Percentiles rank a stretch among this genome's conserved stretches.
Evolutionary conservation across 2,888 invertebrate genomes (phyloP).

Genomic region (Aquatica leii): DNA sequence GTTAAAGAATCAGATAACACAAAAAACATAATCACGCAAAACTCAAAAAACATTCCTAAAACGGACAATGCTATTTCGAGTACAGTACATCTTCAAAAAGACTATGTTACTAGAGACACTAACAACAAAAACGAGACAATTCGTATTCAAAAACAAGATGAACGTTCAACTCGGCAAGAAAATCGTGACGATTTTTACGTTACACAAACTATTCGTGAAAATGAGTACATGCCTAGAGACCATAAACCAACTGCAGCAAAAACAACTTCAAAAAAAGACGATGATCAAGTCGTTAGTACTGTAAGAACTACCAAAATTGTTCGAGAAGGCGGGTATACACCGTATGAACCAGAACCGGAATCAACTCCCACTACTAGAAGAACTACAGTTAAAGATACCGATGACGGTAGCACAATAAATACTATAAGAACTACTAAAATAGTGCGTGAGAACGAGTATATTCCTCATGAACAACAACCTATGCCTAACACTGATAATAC

Average conservation of each 20-base stretch:
- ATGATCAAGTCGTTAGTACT: background rate
- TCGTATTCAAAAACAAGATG: background rate
- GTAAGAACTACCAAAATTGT: background rate
- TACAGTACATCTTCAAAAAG: background rate
- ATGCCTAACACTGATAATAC: background rate
- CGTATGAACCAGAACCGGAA: background rate
- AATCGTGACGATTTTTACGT: constrained; percentile 15
- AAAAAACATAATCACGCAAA: background rate
- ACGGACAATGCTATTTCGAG: no score
- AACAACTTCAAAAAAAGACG: background rate
- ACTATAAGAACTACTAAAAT: background rate
- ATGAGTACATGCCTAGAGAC: constrained; percentile 17
- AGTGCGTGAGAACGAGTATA: background rate
- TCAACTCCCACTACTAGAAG: no score
- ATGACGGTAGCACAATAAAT: background rate
- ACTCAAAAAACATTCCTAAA: background rate
- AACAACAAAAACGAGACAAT: background rate
- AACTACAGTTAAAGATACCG: background rate
- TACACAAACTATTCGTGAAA: constrained; percentile 13
- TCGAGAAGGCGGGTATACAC: background rate
- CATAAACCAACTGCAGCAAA: background rate
- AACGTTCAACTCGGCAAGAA: background rate
- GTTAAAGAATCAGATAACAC: constrained; percentile 19
- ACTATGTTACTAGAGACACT: background rate
- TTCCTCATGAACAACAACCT: no score